phyloP scores from a whole-genome alignment of 2,113 vertebrate genomes.

The Pica pica region DNA sequence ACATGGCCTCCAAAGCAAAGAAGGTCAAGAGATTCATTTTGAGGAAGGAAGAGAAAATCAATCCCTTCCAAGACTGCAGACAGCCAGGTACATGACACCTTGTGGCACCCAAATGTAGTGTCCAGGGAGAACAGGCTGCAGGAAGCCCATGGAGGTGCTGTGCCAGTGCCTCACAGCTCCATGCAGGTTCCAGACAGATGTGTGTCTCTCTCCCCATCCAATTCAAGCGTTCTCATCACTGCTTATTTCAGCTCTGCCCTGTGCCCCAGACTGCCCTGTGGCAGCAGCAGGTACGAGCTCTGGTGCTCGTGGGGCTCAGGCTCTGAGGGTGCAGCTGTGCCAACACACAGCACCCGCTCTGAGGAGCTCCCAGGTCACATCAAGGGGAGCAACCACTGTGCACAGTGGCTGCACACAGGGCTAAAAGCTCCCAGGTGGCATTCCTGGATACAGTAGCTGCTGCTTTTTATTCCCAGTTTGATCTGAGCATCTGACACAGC shows the following conservation, averaged over 20 bases:
- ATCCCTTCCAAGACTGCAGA: neutral
- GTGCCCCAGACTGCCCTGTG: neutral
- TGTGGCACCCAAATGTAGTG: accelerated
- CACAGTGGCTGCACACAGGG: neutral
- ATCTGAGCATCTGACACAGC: neutral
- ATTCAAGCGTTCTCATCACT: neutral
- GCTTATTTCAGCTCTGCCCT: neutral
- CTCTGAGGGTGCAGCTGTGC: neutral
- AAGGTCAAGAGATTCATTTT: neutral
- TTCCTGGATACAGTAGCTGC: neutral
- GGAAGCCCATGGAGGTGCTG: neutral
- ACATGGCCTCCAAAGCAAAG: neutral
- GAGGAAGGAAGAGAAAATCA: neutral
- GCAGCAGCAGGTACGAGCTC: neutral
- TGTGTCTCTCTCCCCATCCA: neutral
- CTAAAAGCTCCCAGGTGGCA: neutral
- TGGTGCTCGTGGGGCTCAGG: neutral
- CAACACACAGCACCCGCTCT: neutral
- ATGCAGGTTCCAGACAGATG: neutral
- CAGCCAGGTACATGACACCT: neutral
- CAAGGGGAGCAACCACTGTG: neutral
- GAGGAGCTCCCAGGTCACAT: neutral
- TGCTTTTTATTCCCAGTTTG: neutral
- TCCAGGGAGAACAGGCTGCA: neutral
- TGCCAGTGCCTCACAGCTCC: neutral